Base-by-base conservation (phyloP, 2,797 vertebrate species). In the Tolypeutes matacus region DNA sequence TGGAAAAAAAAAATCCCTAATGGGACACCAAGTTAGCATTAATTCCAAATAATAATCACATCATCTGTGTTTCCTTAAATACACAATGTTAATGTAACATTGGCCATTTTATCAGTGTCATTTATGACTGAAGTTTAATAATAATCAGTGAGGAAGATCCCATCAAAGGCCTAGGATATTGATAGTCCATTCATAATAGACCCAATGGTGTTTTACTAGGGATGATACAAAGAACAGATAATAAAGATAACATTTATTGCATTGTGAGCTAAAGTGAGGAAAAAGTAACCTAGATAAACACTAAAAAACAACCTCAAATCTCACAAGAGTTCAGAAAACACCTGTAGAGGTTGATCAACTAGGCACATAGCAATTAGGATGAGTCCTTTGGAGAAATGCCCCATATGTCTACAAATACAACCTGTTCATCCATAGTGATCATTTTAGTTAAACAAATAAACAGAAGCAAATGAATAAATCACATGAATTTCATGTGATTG, bases 381-480 rank as follows among this genome's bases (percentile, higher is more conserved):
- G 3, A 73, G 5, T 31, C 93, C 70, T 86, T 92, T 2, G 21
- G 77, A 76, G 53, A 65, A 90, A 70, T 72, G 12, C 0, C 73
- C 4, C 82, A 0, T 29, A 69, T 49, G 6, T 67, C 72, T 88
- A 23, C 42, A 84, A 62, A 93, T 17, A 88, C 2, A 42, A 46
- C 25, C 56, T 65, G 3, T 86, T 82, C 53, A 62, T 42, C 7
- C 62, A 29, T 25, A 89, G 8, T 64, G n/a, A 93, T 9, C 29
- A 65, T 69, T 78, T 88, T 42, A 85, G 62, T 94, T 58, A 96
- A 93, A 67, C 10, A 86, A 46, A 53, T 4, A 65, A 31, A 62
- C 8, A 15, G 60, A 84, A 89, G 80, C 36, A 39, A 25, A 4
- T 78, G 85, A 46, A 46, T 46, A 11, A 46, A 46, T 46, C 11